Conservation (phyloP, 2,888 invertebrate genomes). For the Ophonus ardosiacus region DNA sequence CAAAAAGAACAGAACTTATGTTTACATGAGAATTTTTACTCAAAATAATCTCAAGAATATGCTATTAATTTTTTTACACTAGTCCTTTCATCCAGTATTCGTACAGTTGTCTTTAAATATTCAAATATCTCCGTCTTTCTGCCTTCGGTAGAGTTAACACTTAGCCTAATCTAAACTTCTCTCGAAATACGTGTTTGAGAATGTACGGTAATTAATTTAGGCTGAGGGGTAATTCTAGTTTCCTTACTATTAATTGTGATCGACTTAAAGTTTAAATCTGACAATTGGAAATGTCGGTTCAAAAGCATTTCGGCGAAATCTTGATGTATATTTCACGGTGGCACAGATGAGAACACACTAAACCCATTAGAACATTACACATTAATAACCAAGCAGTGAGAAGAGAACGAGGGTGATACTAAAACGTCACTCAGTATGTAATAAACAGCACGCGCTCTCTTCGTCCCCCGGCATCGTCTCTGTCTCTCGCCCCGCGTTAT, state of each 20-base stretch:
- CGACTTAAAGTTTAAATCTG: constrained; percentile 58
- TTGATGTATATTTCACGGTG: constrained; percentile 61
- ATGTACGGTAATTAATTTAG: too few relatives aligned
- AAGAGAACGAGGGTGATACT: constrained; percentile 56
- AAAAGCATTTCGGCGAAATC: constrained; percentile 57
- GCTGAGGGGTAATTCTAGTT: too few relatives aligned
- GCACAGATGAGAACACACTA: constrained; percentile 63
- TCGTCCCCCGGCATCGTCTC: constrained; percentile 15
- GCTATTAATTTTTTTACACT: too few relatives aligned
- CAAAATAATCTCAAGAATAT: too few relatives aligned
- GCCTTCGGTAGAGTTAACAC: too few relatives aligned
- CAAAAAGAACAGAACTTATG: too few relatives aligned
- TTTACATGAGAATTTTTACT: too few relatives aligned
- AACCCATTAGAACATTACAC: constrained; percentile 64
- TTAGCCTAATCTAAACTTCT: too few relatives aligned
- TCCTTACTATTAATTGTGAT: not conserved
- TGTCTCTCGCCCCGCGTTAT: constrained; percentile 6
- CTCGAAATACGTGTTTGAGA: too few relatives aligned
- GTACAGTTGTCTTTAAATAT: too few relatives aligned
- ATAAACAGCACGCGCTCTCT: constrained; percentile 60
- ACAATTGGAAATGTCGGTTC: constrained; percentile 57
- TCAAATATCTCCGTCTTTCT: too few relatives aligned
- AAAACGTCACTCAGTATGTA: constrained; percentile 64
- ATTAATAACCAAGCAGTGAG: constrained; percentile 61
- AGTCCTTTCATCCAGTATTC: too few relatives aligned